Percentiles rank a stretch among this genome's conserved stretches.
These are phyloP conservation scores for Rhincodon typus DNA, from an alignment of 2,797 vertebrate species.

Conservation along the genomic window DNA sequence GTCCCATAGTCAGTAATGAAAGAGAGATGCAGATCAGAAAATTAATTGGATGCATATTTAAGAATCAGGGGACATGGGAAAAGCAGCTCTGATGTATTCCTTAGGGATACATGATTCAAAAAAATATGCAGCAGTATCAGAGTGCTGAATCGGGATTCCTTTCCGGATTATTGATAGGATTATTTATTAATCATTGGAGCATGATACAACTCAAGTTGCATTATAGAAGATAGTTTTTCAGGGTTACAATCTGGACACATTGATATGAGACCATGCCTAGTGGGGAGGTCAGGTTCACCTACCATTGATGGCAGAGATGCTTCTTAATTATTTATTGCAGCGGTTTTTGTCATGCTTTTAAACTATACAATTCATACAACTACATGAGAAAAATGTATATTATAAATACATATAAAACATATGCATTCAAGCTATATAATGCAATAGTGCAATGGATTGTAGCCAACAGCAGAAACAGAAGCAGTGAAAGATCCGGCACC, in stretches of 20 bases:
- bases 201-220: background rate
- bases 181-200: slow-evolving; percentile 16
- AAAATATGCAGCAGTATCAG: background rate
- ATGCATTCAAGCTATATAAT: too few species aligned
- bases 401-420: background rate
- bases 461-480: background rate
- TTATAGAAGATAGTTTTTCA: background rate
- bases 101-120: slow-evolving; percentile 13
- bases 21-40: background rate
- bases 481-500: background rate
- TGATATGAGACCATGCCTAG: background rate
- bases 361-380: too few species aligned
- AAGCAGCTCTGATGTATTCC: background rate
- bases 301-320: background rate
- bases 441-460: background rate
- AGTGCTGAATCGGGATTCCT: background rate
- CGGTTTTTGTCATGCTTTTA: background rate
- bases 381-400: too few species aligned
- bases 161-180: slow-evolving; percentile 15
- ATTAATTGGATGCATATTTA: background rate
- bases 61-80: background rate
- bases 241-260: background rate
- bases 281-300: background rate
- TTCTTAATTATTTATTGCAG: background rate
- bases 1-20: slow-evolving; percentile 7